Evolutionary conservation across 2,888 invertebrate genomes (phyloP).

Genomic region (Acanthacorydalis orientalis): DNA sequence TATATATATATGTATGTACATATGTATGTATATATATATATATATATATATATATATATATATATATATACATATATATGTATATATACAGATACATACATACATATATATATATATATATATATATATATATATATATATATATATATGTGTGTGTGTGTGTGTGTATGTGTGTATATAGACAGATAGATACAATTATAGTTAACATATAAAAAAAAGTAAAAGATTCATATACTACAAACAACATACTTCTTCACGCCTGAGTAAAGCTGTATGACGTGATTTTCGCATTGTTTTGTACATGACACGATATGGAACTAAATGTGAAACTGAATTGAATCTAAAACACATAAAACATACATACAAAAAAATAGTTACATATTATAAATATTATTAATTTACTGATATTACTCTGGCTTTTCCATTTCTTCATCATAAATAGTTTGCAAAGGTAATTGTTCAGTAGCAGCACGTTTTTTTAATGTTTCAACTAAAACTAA

Average conservation of each 20-base stretch:
- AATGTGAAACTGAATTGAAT: neutral
- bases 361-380: neutral
- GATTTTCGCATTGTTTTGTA: conserved; percentile 4
- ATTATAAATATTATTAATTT: neutral
- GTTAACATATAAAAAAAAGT: too few species aligned
- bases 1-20: too few species aligned
- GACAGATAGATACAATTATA: too few species aligned
- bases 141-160: too few species aligned
- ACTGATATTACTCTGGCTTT: conserved; percentile 3
- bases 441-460: neutral
- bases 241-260: neutral
- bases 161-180: too few species aligned
- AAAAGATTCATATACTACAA: too few species aligned
- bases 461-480: neutral
- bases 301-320: neutral
- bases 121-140: too few species aligned
- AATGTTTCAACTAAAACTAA: neutral
- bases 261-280: neutral
- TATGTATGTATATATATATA: too few species aligned
- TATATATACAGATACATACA: too few species aligned
- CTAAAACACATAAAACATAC: neutral
- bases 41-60: too few species aligned
- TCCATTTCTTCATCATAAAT: conserved; percentile 4
- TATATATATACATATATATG: too few species aligned
- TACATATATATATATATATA: too few species aligned